Base-by-base conservation (phyloP, 2,797 vertebrate species). In the Geotrypetes seraphini region DNA sequence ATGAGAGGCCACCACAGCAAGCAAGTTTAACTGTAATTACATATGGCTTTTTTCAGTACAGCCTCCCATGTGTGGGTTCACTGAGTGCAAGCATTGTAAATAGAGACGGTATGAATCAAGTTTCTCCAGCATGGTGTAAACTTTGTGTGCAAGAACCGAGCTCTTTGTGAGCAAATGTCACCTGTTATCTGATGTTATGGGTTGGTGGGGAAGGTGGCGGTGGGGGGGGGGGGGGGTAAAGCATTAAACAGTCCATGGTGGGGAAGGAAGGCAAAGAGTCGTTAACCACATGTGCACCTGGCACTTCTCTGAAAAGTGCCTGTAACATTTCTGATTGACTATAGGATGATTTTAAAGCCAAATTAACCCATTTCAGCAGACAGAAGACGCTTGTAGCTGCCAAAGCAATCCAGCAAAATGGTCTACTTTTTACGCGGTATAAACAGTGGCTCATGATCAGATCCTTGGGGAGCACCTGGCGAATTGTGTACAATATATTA, bases 251-350 rank as follows among this genome's bases (percentile, higher is more conserved):
- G 48, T 56, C 33, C 5, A 45, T 53, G 39, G 53, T 62, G 73
- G 76, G 67, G 75, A 77, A 77, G 68, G 74, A 79, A 86, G 83
- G 71, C 50, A 69, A 79, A 50, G 14, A 74, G 69, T 41, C 14
- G 26, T 65, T 81, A 88, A 87, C 88, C 77, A 57, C 85, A 80
- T 29, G 63, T 71, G 78, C 89, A 90, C 88, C 83, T 90, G 87
- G 81, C 69, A 70, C 60, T 68, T 78, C 71, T 68, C 69, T 62
- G 63, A 65, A 60, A n/a, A 67, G 57, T 62, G 55, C 47, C 71
- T 79, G 64, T 66, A 76, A 78, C 73, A 73, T 46, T 62, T 67
- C 53, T 63, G 50, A 8, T n/a, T 19, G 43, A 31, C 18, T 31
- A 38, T 35, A 19, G 43, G 31, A 18, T 7, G 65, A 67, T 63